phyloP scores from a whole-genome alignment of 2,113 vertebrate species.

The Tylochromis polylepis region DNA sequence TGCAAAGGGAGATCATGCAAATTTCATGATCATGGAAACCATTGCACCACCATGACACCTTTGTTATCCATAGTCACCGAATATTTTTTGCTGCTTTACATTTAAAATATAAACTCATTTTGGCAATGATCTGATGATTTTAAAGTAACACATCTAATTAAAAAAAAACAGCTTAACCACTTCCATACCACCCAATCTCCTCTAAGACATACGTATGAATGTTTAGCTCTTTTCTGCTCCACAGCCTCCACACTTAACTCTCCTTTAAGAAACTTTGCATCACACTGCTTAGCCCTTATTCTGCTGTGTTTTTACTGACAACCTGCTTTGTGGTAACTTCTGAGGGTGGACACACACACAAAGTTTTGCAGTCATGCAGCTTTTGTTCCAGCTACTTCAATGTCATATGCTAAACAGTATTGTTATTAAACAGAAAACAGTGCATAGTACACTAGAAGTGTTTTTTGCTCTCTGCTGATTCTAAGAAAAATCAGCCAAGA shows the following conservation, averaged over 20 bases:
- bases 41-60: background rate
- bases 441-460: background rate
- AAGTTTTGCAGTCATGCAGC: constrained; percentile 14
- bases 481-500: background rate
- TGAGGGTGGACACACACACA: constrained; percentile 20
- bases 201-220: background rate
- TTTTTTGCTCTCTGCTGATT: background rate
- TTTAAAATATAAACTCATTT: background rate
- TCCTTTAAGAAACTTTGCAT: background rate
- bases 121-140: background rate
- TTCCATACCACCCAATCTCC: background rate
- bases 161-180: background rate
- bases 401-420: constrained; percentile 15
- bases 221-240: too few relatives aligned
- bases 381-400: constrained; percentile 16
- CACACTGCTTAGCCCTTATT: constrained; percentile 16
- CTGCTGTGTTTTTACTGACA: constrained; percentile 56
- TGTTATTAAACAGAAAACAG: constrained; percentile 9
- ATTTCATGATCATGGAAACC: background rate
- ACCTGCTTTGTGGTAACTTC: background rate
- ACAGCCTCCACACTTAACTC: background rate
- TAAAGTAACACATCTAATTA: background rate
- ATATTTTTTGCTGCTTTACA: background rate
- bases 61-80: background rate
- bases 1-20: background rate